These are phyloP conservation scores for Liolophura sinensis DNA, from an alignment of 1,140 invertebrate genomes.

Conservation along the genomic window DNA sequence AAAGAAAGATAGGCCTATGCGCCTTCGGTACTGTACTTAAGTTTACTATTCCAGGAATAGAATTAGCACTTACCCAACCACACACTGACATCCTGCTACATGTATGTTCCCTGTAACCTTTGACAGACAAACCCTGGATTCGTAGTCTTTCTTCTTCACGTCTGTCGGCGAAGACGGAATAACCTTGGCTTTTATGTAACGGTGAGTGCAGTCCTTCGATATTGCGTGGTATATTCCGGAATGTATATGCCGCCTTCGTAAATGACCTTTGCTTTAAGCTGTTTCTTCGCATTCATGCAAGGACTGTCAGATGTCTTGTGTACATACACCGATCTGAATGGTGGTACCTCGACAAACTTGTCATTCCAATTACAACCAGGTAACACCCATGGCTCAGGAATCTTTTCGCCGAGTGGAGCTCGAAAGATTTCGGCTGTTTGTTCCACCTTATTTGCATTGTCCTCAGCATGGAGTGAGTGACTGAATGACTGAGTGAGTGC, in stretches of 20 bases:
- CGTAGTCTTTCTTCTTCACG: neutral
- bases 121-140: neutral
- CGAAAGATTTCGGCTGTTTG: no score
- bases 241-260: neutral
- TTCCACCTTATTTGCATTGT: no score
- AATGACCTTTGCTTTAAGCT: neutral
- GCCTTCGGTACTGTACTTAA: no score
- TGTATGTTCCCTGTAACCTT: neutral
- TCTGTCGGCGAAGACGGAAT: neutral
- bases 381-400: no score
- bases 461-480: no score
- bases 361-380: neutral
- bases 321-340: neutral
- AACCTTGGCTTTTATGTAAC: neutral
- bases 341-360: constrained; percentile 1
- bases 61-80: constrained; percentile 7
- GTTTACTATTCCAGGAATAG: no score
- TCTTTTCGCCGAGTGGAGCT: no score
- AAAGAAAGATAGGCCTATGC: no score
- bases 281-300: neutral
- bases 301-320: neutral
- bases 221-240: neutral
- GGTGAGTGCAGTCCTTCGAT: neutral
- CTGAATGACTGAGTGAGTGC: no score
- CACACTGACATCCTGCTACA: neutral